Conservation (phyloP, 2,888 invertebrate species). For the Himalopsyche anomala region DNA sequence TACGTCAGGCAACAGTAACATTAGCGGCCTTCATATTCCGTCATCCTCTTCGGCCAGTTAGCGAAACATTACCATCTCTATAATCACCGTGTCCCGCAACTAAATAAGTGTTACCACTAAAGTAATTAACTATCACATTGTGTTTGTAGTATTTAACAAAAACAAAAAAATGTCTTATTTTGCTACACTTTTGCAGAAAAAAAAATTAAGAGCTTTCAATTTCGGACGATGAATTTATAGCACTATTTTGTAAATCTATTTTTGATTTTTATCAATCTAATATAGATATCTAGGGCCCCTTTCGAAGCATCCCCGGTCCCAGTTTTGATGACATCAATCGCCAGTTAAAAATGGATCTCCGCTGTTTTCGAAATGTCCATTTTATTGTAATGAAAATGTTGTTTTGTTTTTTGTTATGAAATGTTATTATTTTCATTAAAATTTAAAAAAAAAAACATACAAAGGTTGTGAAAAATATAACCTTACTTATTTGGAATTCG, state of each 20-base stretch:
- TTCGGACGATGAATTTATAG: conserved; percentile 23
- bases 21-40: conserved; percentile 69
- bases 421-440: not conserved
- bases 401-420: not conserved
- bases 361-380: not conserved
- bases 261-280: conserved; percentile 21
- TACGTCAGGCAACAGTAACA: conserved; percentile 68
- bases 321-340: conserved; percentile 9
- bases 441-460: not conserved
- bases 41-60: conserved; percentile 76
- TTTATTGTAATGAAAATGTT: not conserved
- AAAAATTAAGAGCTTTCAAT: not conserved
- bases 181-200: conserved; percentile 50
- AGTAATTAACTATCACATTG: conserved; percentile 1
- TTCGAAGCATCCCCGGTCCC: conserved; percentile 3
- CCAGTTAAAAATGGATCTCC: conserved; percentile 28
- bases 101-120: conserved; percentile 53
- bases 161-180: conserved; percentile 48
- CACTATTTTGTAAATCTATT: conserved; percentile 35
- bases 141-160: conserved; percentile 48
- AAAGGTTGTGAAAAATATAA: conserved; percentile 60
- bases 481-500: conserved; percentile 53
- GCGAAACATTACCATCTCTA: conserved; percentile 71
- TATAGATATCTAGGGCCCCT: conserved; percentile 19
- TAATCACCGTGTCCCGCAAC: conserved; percentile 70